Evolutionary conservation across 2,888 invertebrate species (phyloP).

Genomic region (Hartigia nigra): DNA sequence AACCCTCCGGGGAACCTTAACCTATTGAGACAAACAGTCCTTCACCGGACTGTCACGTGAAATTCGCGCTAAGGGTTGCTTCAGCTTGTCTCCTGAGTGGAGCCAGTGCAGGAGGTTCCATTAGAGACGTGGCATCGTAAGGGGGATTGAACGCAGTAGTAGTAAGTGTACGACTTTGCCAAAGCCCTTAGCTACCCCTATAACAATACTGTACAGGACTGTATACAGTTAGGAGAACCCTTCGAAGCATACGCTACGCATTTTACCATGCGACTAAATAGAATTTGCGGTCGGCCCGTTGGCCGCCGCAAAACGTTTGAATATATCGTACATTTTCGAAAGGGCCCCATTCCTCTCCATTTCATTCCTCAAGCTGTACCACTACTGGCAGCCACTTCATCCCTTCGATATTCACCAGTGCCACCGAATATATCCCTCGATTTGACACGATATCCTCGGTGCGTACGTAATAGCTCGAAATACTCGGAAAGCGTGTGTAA

Average conservation of each 20-base stretch:
- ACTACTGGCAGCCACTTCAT: constrained; percentile 5
- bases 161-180: neutral
- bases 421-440: neutral
- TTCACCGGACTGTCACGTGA: constrained; percentile 23
- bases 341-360: constrained; percentile 28
- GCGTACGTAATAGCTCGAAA: neutral
- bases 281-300: constrained; percentile 51
- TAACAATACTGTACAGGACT: neutral
- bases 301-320: constrained; percentile 18
- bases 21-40: constrained; percentile 2
- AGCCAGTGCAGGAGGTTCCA: constrained; percentile 1
- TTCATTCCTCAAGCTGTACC: constrained; percentile 10
- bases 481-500: neutral
- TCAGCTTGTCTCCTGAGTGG: constrained; percentile 14
- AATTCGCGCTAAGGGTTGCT: constrained; percentile 25
- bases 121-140: constrained; percentile 2
- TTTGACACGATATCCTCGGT: neutral
- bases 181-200: neutral
- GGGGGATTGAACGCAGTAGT: constrained; percentile 10
- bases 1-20: constrained; percentile 22
- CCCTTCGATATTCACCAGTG: neutral
- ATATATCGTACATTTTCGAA: constrained; percentile 24
- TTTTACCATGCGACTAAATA: constrained; percentile 56
- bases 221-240: constrained; percentile 16
- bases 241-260: constrained; percentile 45